These are phyloP conservation scores for Macroramphosus scolopax DNA, from an alignment of 2,797 vertebrate genomes.

Conservation along the genomic window DNA sequence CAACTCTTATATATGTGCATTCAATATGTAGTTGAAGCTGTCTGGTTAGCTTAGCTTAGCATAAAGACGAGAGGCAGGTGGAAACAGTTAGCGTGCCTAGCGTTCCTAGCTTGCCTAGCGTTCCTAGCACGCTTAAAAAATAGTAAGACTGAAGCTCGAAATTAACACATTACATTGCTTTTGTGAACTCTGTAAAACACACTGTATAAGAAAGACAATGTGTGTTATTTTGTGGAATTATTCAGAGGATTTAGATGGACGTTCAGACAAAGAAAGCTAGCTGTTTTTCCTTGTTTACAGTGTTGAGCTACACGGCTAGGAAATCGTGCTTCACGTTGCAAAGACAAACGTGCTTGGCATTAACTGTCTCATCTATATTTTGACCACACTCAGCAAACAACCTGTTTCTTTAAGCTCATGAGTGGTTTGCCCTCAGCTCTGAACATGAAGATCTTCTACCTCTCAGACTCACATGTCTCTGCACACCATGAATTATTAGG, in stretches of 20 bases:
- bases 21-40: no score
- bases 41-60: no score
- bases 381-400: not conserved
- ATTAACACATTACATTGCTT: not conserved
- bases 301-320: not conserved
- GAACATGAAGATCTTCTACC: not conserved
- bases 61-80: no score
- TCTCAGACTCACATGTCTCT: no score
- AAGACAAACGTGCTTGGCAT: not conserved
- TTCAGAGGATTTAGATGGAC: not conserved
- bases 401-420: no score
- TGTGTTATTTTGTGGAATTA: not conserved
- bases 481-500: no score
- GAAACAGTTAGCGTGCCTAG: no score
- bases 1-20: no score
- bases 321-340: not conserved
- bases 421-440: not conserved
- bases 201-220: not conserved
- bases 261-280: not conserved
- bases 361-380: not conserved
- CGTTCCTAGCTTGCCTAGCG: no score
- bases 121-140: no score
- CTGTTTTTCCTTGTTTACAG: not conserved
- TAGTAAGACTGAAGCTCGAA: no score
- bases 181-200: not conserved